These are phyloP conservation scores for Sitta europaea DNA, from an alignment of 2,113 vertebrate species.

Conservation along the genomic window DNA sequence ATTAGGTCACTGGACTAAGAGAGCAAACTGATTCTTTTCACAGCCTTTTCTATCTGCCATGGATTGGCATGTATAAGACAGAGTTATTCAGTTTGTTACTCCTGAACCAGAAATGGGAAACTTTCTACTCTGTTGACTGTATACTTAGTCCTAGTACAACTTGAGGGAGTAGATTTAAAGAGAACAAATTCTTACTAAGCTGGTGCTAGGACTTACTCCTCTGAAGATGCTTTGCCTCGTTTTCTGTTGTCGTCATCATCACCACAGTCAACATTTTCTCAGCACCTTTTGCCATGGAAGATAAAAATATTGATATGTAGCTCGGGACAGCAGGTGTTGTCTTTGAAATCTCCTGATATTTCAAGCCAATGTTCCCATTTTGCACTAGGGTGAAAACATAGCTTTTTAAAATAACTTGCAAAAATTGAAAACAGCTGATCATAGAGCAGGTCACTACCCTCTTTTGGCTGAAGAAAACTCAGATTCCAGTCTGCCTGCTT, in stretches of 20 bases:
- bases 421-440: background rate
- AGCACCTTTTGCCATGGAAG: background rate
- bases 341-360: background rate
- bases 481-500: background rate
- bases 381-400: background rate
- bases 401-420: background rate
- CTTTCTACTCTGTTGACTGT: background rate
- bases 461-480: background rate
- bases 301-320: background rate
- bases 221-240: background rate
- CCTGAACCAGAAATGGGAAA: background rate
- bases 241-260: background rate
- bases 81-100: background rate
- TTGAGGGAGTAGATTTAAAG: background rate
- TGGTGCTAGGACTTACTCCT: background rate
- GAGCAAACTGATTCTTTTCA: background rate
- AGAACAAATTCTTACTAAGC: background rate
- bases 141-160: background rate
- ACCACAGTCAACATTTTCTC: background rate
- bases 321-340: background rate
- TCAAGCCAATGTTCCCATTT: background rate
- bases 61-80: background rate
- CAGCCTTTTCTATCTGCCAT: background rate
- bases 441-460: background rate
- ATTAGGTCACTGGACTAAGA: background rate